These are phyloP conservation scores for Channallabes apus DNA, from an alignment of 2,797 vertebrate species.

Conservation along the genomic window DNA sequence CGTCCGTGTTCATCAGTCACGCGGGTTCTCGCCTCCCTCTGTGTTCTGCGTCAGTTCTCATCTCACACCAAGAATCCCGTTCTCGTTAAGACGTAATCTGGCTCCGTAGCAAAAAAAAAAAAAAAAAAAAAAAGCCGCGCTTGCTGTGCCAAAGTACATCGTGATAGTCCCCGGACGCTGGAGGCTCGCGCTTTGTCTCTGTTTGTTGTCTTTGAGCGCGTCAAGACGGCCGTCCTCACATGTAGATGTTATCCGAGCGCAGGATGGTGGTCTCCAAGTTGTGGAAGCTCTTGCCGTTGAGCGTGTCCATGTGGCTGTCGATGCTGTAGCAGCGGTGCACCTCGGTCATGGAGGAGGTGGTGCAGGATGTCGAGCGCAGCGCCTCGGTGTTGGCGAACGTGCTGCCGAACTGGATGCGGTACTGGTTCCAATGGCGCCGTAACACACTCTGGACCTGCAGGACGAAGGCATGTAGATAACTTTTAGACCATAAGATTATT, in stretches of 20 bases:
- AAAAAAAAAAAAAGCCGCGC: neutral
- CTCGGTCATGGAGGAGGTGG: slow-evolving; percentile 84
- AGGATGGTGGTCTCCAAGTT: slow-evolving; percentile 78
- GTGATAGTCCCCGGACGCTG: neutral
- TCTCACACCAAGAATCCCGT: slow-evolving; percentile 6
- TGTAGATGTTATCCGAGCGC: slow-evolving; percentile 84
- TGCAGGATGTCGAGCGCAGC: slow-evolving; percentile 79
- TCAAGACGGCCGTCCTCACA: slow-evolving; percentile 67
- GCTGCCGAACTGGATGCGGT: slow-evolving; percentile 89
- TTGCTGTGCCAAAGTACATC: slow-evolving; percentile 14
- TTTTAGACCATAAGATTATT: neutral
- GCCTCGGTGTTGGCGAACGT: slow-evolving; percentile 87
- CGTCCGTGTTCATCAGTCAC: slow-evolving; percentile 11
- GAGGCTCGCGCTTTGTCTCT: neutral
- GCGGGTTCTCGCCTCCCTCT: slow-evolving; percentile 14
- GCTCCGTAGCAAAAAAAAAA: neutral
- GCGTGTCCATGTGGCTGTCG: slow-evolving; percentile 85
- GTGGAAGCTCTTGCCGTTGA: slow-evolving; percentile 88
- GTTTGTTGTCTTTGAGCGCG: neutral
- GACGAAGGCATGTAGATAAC: neutral
- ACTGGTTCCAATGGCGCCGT: slow-evolving; percentile 93
- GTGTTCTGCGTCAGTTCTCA: slow-evolving; percentile 9
- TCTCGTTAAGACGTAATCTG: slow-evolving; percentile 9
- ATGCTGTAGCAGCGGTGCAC: slow-evolving; percentile 87
- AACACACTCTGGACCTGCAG: slow-evolving; percentile 89